Conservation (phyloP, 2,888 invertebrate genomes). For the Nipponacmea schrenckii region DNA sequence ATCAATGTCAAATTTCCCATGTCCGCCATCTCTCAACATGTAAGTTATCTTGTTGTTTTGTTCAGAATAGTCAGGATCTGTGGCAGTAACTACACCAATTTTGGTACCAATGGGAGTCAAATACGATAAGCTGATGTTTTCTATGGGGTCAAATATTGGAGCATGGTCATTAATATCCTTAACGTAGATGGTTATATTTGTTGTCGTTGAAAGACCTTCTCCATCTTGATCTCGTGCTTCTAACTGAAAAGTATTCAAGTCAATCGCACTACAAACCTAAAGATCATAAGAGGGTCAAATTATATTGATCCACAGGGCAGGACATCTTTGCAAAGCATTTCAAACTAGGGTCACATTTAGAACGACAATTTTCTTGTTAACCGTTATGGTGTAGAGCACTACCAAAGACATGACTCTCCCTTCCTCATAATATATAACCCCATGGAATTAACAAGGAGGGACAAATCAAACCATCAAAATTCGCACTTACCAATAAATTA, state of each 20-base stretch:
- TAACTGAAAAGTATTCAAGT: slow-evolving; percentile 15
- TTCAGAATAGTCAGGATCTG: slow-evolving; percentile 12
- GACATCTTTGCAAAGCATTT: too few relatives aligned
- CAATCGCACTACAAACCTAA: too few relatives aligned
- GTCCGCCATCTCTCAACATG: slow-evolving; percentile 11
- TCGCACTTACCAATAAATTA: slow-evolving; percentile 11
- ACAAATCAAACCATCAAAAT: too few relatives aligned
- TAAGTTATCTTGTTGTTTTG: slow-evolving; percentile 16
- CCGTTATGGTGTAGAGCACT: too few relatives aligned
- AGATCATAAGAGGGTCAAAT: too few relatives aligned
- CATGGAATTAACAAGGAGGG: too few relatives aligned
- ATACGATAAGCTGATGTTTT: neutral
- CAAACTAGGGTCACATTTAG: too few relatives aligned
- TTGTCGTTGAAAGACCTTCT: slow-evolving; percentile 7
- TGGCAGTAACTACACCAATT: slow-evolving; percentile 5
- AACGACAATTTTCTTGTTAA: too few relatives aligned
- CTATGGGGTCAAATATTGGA: slow-evolving; percentile 12
- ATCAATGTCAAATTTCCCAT: slow-evolving; percentile 17
- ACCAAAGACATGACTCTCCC: too few relatives aligned
- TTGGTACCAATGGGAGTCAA: neutral
- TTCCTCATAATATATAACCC: too few relatives aligned
- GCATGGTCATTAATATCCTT: slow-evolving; percentile 27
- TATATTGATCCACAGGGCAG: too few relatives aligned
- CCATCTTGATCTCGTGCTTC: slow-evolving; percentile 23
- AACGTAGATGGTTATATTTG: slow-evolving; percentile 21